Evolutionary conservation across 64 coral and sea anemone species (phyloP), one percentile per base, ranked within the genome.

Genomic region (Platygyra sinensis): DNA sequence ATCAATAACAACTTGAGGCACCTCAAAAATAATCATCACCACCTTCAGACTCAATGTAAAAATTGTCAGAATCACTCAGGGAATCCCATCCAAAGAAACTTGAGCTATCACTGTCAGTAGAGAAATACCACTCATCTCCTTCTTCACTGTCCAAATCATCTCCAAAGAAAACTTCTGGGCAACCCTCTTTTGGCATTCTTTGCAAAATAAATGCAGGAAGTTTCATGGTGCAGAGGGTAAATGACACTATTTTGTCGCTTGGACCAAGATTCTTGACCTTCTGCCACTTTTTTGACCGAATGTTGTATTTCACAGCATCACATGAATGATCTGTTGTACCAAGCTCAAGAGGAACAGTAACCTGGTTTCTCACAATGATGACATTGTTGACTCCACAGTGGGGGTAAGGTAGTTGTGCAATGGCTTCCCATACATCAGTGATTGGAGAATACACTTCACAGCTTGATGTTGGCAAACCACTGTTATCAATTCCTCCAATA

Each of bases 381-480:
- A 86, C 82, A 50, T 87, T 80, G 17, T 87, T 92, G 63, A 87
- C 57, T 72, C 72, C 63, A 76, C 33, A 24, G 4, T 72, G 46
- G 18, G 73, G 55, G 72, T 92, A 63, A 14, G 94, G 90, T 5
- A 91, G 73, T 8, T 50, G 28, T 62, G 94, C 77, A 52, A 96
- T 96, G 65, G 50, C 49, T 42, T 59, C 46, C 94, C 94, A 96
- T 74, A 89, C 80, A 62, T 86, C 51, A 24, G 49, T 79, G 10
- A 52, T 55, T 1, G 87, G 80, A 73, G 74, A 72, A 73, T 89
- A 96, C 32, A 92, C 52, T 63, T 96, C 94, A 62, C 86, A 94
- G 5, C 29, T 78, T 4, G 80, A 1, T 8, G 81, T 92, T 36
- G 28, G 83, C 29, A 69, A 22, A 67, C 62, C 67, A 69, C 10